These are phyloP conservation scores for Catalaphyllia jardinei DNA, from an alignment of 64 coral and sea anemone genomes.

Conservation along the genomic window DNA sequence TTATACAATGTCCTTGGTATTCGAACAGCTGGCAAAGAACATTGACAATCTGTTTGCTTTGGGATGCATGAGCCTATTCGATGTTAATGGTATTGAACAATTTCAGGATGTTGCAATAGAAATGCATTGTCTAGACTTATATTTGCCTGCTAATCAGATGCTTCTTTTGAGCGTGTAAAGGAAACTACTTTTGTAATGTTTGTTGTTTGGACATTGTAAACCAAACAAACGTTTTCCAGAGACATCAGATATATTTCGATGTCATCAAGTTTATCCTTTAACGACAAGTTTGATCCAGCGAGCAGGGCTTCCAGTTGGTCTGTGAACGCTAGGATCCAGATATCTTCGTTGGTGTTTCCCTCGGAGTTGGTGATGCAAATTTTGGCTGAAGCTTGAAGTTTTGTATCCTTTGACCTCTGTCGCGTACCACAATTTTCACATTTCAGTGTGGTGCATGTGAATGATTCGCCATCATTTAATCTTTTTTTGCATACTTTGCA, in stretches of 20 bases:
- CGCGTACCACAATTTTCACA: constrained; percentile 41
- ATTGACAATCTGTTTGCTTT: constrained; percentile 16
- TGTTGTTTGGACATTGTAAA: constrained; percentile 42
- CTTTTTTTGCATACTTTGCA: constrained; percentile 57
- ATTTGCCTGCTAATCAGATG: constrained; percentile 33
- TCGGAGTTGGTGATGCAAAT: constrained; percentile 17
- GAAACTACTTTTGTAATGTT: constrained; percentile 17
- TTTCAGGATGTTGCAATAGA: constrained; percentile 55
- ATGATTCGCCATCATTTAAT: constrained; percentile 31
- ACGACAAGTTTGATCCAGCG: not conserved
- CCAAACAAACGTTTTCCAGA: constrained; percentile 24
- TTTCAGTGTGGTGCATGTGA: constrained; percentile 22
- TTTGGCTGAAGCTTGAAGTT: constrained; percentile 33
- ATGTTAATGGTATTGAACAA: not conserved
- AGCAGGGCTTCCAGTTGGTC: constrained; percentile 17
- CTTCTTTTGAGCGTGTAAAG: constrained; percentile 37
- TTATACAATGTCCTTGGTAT: constrained; percentile 20
- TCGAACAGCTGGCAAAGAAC: constrained; percentile 6
- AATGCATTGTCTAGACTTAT: constrained; percentile 15
- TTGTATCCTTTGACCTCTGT: constrained; percentile 47
- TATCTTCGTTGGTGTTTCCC: constrained; percentile 26
- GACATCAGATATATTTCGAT: not conserved
- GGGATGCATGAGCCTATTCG: not conserved
- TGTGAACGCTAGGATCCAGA: constrained; percentile 49
- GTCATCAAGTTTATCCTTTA: not conserved